These are phyloP conservation scores for Gymnocephalus cernua DNA, from an alignment of 2,113 vertebrate species.

Conservation along the genomic window DNA sequence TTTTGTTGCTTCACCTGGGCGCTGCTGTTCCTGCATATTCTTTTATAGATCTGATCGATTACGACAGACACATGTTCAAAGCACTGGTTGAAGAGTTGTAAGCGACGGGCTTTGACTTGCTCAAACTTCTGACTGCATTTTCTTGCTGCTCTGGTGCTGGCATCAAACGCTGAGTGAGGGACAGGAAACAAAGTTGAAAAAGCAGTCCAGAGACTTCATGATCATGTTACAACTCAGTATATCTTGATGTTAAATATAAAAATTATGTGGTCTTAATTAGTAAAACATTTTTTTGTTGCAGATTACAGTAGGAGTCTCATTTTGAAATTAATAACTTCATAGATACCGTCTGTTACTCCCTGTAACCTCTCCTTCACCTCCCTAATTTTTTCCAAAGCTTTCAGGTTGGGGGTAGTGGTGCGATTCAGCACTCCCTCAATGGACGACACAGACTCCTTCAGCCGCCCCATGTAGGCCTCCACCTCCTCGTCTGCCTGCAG, in stretches of 20 bases:
- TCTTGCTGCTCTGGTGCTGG: constrained; percentile 86
- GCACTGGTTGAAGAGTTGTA: constrained; percentile 88
- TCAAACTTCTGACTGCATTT: constrained; percentile 89
- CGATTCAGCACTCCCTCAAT: constrained; percentile 83
- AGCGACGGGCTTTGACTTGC: constrained; percentile 89
- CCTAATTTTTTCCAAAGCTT: constrained; percentile 89
- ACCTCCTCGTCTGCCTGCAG: constrained; percentile 83
- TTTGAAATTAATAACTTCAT: not conserved
- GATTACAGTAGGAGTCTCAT: not conserved
- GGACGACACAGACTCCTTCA: constrained; percentile 81
- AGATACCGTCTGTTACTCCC: constrained; percentile 86
- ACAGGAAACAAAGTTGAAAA: not conserved
- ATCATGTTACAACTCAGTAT: not conserved
- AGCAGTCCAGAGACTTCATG: not conserved
- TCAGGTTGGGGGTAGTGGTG: constrained; percentile 90
- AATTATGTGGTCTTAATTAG: not conserved
- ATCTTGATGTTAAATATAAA: not conserved
- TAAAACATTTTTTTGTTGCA: too few relatives aligned
- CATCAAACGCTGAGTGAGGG: constrained; percentile 88
- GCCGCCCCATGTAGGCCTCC: constrained; percentile 73
- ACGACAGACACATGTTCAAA: constrained; percentile 91
- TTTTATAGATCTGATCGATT: constrained; percentile 95
- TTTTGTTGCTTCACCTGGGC: constrained; percentile 88
- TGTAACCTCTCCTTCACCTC: constrained; percentile 87
- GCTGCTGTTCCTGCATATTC: constrained; percentile 91